These are phyloP conservation scores for Drosophila vallismaia DNA, from an alignment of 2,888 invertebrate species.

Conservation along the genomic window DNA sequence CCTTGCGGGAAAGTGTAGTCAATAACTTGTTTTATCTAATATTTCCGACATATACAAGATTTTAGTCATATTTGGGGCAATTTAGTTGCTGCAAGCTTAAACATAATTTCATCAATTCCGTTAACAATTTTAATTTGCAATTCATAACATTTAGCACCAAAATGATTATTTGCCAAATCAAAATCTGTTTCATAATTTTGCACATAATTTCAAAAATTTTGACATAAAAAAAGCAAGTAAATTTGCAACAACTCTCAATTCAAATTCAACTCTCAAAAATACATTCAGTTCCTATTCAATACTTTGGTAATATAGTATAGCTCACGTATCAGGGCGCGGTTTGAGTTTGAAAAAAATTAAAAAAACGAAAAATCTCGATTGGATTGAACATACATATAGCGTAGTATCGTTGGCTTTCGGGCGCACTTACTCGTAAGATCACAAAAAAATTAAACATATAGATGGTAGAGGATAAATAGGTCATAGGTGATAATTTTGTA, in stretches of 20 bases:
- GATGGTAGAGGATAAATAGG: constrained; percentile 22
- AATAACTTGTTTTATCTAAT: constrained; percentile 20
- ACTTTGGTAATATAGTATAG: constrained; percentile 65
- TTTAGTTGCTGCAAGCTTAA: constrained; percentile 66
- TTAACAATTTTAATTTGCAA: constrained; percentile 49
- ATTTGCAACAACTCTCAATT: constrained; percentile 64
- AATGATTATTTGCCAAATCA: constrained; percentile 63
- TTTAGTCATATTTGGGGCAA: neutral
- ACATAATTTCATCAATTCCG: constrained; percentile 39
- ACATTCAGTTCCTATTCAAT: constrained; percentile 56
- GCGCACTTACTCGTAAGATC: constrained; percentile 69
- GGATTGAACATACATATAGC: constrained; percentile 24
- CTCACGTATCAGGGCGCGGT: constrained; percentile 19
- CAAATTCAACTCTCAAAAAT: constrained; percentile 33
- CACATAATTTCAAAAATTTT: constrained; percentile 48
- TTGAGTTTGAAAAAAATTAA: constrained; percentile 31
- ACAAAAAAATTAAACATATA: constrained; percentile 68
- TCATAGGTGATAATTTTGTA: constrained; percentile 4
- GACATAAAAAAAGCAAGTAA: constrained; percentile 47
- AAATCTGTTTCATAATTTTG: constrained; percentile 42
- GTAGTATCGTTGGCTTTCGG: constrained; percentile 60
- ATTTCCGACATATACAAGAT: constrained; percentile 12
- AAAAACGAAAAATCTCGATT: constrained; percentile 32
- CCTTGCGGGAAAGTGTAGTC: constrained; percentile 21
- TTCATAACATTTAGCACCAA: constrained; percentile 67